A percentile compares a stretch with the other conserved stretches of the same genome.
phyloP scores from a whole-genome alignment of 2,888 invertebrate species.

The Hylaea fasciaria region DNA sequence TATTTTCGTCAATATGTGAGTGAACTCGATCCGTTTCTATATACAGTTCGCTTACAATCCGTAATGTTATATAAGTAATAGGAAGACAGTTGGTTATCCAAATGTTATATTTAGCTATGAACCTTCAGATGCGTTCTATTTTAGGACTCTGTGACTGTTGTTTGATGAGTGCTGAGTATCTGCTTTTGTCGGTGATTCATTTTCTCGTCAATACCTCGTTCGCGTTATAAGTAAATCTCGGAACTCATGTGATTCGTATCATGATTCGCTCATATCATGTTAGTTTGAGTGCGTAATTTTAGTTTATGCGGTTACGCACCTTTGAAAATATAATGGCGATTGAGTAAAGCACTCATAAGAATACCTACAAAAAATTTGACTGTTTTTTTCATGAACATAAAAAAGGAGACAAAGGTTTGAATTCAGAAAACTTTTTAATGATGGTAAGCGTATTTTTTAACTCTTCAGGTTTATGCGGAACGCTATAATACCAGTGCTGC shows the following conservation, averaged over 20 bases:
- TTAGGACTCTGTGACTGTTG: slow-evolving; percentile 31
- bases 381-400: no score
- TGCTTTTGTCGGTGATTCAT: slow-evolving; percentile 54
- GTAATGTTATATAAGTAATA: slow-evolving; percentile 6
- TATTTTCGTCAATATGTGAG: no score
- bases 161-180: slow-evolving; percentile 40
- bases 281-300: no score
- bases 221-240: slow-evolving; percentile 27
- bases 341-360: no score
- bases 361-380: no score
- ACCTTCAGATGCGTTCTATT: slow-evolving; percentile 41
- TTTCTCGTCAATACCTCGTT: slow-evolving; percentile 46
- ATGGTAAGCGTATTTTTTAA: neutral
- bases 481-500: neutral
- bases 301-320: no score
- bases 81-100: slow-evolving; percentile 14
- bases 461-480: neutral
- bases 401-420: no score
- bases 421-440: neutral
- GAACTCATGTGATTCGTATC: slow-evolving; percentile 8
- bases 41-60: slow-evolving; percentile 9
- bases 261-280: no score
- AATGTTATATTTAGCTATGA: slow-evolving; percentile 30
- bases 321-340: no score
- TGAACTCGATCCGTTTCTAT: neutral